Base-by-base conservation (phyloP, 2,797 vertebrate species). In the Falco biarmicus region DNA sequence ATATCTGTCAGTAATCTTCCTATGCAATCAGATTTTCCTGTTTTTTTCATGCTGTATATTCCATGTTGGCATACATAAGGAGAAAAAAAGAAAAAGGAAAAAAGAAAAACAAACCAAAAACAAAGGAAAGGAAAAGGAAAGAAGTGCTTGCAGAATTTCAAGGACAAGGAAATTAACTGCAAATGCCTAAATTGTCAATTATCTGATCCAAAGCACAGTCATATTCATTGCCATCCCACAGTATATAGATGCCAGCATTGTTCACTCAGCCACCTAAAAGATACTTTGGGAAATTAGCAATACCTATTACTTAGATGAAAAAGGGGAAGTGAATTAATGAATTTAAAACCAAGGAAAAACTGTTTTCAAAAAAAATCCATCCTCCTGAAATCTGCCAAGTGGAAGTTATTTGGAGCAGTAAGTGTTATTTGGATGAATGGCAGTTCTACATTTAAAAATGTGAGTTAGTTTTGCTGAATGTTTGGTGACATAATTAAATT, bases 301-400 rank as follows among this genome's bases (percentile, higher is more conserved):
- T 4, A 60, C 24, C 10, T n/a, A 47, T 26, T 31, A 28, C 14
- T n/a, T 66, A 37, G 15, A 54, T 28, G 28, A 56, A 91, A 79
- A 91, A 21, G 2, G 1, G 12, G 56, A 84, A 75, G 6, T 18
- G 7, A 76, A 71, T 15, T 66, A 48, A 82, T n/a, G 7, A 64
- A 74, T 78, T 57, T 50, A 18, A 70, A 93, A 84, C 12, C 3
- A 56, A 65, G 4, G 12, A 25, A 39, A 32, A 39, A 3, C 4
- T 7, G 17, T 5, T 16, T 4, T 1, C 37, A 37, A 8, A 29
- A 69, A 28, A 69, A 48, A 15, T 0, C 8, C 8, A 20, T 15
- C 11, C 5, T 70, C 29, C 29, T 59, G 13, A 66, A 68, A 64
- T 47, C 14, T 53, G 11, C 47, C 29, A 63, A 39, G 5, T 66